Conservation (phyloP, 1,140 invertebrate species). For the Phortica variegata region DNA sequence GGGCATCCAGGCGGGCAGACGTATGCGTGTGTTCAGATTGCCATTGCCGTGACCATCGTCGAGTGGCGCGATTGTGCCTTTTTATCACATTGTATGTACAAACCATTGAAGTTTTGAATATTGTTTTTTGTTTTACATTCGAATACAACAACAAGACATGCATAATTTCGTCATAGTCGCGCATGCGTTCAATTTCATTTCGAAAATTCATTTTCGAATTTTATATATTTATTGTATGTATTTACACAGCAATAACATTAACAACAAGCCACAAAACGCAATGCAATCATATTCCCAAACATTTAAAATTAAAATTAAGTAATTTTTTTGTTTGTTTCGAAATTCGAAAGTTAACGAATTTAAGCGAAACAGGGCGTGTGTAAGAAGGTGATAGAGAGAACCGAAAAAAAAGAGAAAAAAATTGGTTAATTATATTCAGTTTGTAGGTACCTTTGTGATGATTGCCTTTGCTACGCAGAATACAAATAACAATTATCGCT, state of each 20-base stretch:
- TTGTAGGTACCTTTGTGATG: constrained; percentile 74
- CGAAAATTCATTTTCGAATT: too few relatives aligned
- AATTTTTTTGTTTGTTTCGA: too few relatives aligned
- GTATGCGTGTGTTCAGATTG: constrained; percentile 59
- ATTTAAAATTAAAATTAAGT: too few relatives aligned
- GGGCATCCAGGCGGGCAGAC: constrained; percentile 76
- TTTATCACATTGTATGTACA: constrained; percentile 4
- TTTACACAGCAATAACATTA: too few relatives aligned
- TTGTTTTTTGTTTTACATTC: neutral
- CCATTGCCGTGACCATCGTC: constrained; percentile 63
- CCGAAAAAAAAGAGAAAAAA: constrained; percentile 38
- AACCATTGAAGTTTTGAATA: neutral
- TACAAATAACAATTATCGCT: constrained; percentile 87
- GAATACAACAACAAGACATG: neutral
- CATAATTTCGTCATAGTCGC: neutral
- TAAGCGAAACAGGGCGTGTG: constrained; percentile 35
- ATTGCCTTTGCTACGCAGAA: constrained; percentile 77
- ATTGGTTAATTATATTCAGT: constrained; percentile 32
- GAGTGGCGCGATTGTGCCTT: constrained; percentile 76
- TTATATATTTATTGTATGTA: too few relatives aligned
- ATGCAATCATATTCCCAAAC: too few relatives aligned
- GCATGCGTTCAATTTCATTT: too few relatives aligned
- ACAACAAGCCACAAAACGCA: too few relatives aligned
- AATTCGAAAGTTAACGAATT: too few relatives aligned
- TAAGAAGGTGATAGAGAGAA: constrained; percentile 28